Base-by-base conservation (phyloP, 2,797 vertebrate species). In the Eulemur rubriventer region DNA sequence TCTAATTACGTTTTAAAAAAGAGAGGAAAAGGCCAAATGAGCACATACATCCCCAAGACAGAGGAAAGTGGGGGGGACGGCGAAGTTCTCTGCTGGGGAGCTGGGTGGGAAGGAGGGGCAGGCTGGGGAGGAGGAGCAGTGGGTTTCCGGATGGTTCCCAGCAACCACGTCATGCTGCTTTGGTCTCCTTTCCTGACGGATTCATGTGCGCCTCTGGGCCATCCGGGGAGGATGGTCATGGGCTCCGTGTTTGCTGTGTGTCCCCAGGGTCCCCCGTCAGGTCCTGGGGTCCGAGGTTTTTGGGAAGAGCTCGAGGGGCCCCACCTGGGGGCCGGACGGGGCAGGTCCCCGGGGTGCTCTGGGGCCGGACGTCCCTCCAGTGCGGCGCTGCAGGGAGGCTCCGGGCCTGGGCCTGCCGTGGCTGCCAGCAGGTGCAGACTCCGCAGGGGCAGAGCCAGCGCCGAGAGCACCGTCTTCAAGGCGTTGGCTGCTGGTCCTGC, bases 141-240 rank as follows among this genome's bases (percentile, higher is more conserved):
- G 2, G 22, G 41, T 41, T 28, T 30, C 28, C 4, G 26, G 61
- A 14, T 28, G 14, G 24, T 11, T 16, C 13, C 41, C 8, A 46
- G 26, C 8, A 4, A 59, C 26, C 26, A 4, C 26, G 28, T 18
- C 10, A 1, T 46, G 28, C 75, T 6, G 10, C 7, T 24, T 12
- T 18, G 9, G 65, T 17, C 20, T n/a, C 59, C 22, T 28, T 61
- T 69, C 63, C 26, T 48, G n/a, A 43, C 4, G 6, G 48, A 55
- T 9, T 57, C 0, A 16, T 6, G 61, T 1, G 13, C 11, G 6
- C 28, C 4, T 16, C 61, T 7, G 7, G 14, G 43, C 28, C 8
- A 18, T 75, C 43, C 16, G 2, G 17, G 1, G 7, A 2, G 63
- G 24, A 4, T 0, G 20, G 14, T 18, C 28, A 1, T 12, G 41